Evolutionary conservation across 2,888 invertebrate species (phyloP).

Genomic region (Pycnomerus fuliginosus): DNA sequence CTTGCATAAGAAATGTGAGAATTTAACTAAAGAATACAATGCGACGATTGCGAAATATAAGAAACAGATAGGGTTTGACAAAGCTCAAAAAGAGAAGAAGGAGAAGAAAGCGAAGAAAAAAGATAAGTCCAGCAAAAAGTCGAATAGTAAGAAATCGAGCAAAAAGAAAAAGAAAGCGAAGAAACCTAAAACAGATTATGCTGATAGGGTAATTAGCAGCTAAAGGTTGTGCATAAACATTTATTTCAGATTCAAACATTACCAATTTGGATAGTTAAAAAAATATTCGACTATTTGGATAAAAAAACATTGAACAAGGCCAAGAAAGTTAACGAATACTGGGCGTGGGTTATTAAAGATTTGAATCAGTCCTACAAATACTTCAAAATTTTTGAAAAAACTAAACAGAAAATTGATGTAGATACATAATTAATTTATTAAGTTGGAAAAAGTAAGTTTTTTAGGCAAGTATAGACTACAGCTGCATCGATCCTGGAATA

Average conservation of each 20-base stretch:
- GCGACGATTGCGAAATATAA: not conserved
- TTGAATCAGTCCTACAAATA: constrained; percentile 32
- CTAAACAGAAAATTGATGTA: constrained; percentile 25
- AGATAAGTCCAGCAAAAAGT: constrained; percentile 10
- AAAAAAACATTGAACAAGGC: constrained; percentile 28
- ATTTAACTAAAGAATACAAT: not conserved
- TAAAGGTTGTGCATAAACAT: constrained; percentile 19
- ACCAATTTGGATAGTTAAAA: constrained; percentile 38
- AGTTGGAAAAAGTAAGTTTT: too few relatives aligned
- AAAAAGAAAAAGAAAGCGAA: constrained; percentile 5
- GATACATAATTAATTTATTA: too few relatives aligned
- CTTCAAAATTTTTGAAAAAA: constrained; percentile 26
- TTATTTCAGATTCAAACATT: constrained; percentile 30
- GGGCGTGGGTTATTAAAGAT: constrained; percentile 30
- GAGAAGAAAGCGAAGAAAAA: constrained; percentile 1
- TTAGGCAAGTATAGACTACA: too few relatives aligned
- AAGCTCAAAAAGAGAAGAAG: not conserved
- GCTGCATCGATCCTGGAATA: too few relatives aligned
- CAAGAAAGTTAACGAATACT: constrained; percentile 35
- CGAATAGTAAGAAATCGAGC: constrained; percentile 4
- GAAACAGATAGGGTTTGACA: not conserved
- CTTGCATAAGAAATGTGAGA: not conserved
- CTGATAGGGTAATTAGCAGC: constrained; percentile 5
- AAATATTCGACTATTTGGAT: constrained; percentile 35
- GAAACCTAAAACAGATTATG: constrained; percentile 11